Conservation (phyloP, 2,113 vertebrate species). For the Stigmatopora argus region DNA sequence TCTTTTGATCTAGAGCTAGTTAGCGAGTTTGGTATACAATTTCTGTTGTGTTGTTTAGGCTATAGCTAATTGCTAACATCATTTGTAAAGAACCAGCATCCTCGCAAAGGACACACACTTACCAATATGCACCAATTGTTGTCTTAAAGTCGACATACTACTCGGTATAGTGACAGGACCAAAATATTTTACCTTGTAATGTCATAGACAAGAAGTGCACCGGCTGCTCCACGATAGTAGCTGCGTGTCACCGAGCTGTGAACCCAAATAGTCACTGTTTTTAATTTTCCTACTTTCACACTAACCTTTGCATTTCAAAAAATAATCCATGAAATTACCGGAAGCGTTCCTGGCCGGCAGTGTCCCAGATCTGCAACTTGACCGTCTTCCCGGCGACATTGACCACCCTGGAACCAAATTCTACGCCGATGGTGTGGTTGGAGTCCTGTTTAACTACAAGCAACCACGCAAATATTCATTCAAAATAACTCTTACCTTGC, state of each 20-base stretch:
- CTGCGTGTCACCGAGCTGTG: conserved; percentile 86
- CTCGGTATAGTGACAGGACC: too few species aligned
- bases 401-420: conserved; percentile 90
- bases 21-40: too few species aligned
- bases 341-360: conserved; percentile 88
- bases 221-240: conserved; percentile 89
- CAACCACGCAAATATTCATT: background rate
- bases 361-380: conserved; percentile 94
- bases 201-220: conserved; percentile 86
- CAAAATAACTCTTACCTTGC: background rate
- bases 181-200: conserved; percentile 79
- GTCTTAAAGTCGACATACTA: background rate
- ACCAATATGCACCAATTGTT: background rate
- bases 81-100: background rate
- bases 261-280: background rate
- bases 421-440: conserved; percentile 91
- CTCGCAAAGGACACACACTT: background rate
- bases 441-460: conserved; percentile 87
- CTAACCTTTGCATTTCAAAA: background rate
- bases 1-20: too few species aligned
- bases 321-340: conserved; percentile 64
- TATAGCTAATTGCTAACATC: too few species aligned
- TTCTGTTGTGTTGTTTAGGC: too few species aligned
- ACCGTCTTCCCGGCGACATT: conserved; percentile 87
- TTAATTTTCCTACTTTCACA: background rate